phyloP scores from a whole-genome alignment of 92 coral and sea anemone species.

The Scolanthus callimorphus region DNA sequence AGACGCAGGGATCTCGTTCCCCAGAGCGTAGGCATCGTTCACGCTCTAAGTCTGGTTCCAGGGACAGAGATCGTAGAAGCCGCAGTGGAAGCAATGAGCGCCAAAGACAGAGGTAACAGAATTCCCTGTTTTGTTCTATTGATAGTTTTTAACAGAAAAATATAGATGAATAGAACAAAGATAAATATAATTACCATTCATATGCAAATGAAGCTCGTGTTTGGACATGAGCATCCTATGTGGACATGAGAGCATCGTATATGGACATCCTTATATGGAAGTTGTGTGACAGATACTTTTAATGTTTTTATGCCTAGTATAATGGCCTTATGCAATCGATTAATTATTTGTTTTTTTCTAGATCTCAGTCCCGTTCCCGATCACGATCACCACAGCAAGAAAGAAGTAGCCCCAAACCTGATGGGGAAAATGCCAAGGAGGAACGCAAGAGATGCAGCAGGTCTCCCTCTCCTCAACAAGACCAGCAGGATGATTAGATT shows the following conservation, averaged over 20 bases:
- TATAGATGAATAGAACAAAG: too few relatives aligned
- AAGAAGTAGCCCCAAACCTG: constrained; percentile 5
- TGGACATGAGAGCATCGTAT: too few relatives aligned
- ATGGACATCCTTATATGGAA: too few relatives aligned
- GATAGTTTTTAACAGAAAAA: not conserved
- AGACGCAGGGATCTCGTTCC: not conserved
- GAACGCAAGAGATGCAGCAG: constrained; percentile 16
- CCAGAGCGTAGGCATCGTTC: constrained; percentile 23
- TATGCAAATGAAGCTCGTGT: too few relatives aligned
- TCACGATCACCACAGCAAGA: constrained; percentile 18
- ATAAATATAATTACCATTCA: too few relatives aligned
- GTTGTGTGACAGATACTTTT: too few relatives aligned
- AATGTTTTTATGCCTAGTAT: too few relatives aligned
- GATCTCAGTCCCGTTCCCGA: not conserved
- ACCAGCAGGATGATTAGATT: not conserved
- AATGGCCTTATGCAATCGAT: too few relatives aligned
- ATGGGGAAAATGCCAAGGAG: constrained; percentile 10
- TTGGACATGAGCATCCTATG: too few relatives aligned
- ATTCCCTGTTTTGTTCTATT: not conserved
- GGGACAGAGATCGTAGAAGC: constrained; percentile 24
- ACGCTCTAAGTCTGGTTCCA: constrained; percentile 30
- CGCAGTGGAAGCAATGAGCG: constrained; percentile 16
- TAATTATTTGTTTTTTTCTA: not conserved
- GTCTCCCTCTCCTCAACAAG: constrained; percentile 5
- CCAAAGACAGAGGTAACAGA: constrained; percentile 9